Evolutionary conservation across 2,888 invertebrate genomes (phyloP).

Genomic region (Phengaris arion): DNA sequence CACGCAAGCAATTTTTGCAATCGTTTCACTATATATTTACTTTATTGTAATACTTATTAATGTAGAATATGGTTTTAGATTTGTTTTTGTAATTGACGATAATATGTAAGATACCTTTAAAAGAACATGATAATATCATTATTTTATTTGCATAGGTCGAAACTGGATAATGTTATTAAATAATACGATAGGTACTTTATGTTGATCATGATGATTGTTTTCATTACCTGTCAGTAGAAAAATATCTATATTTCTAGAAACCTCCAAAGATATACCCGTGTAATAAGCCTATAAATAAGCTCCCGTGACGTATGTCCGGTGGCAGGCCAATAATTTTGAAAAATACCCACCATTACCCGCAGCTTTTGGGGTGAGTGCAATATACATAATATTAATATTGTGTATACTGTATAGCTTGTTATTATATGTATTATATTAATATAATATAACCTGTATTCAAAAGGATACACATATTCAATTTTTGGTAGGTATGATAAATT

Average conservation of each 20-base stretch:
- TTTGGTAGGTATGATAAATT: no score
- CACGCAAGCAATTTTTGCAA: background rate
- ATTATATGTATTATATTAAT: background rate
- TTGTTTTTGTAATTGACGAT: no score
- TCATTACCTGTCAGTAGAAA: background rate
- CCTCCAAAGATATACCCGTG: background rate
- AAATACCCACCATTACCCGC: constrained; percentile 24
- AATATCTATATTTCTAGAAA: background rate
- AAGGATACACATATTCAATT: no score
- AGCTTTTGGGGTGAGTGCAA: constrained; percentile 14
- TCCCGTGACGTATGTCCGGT: constrained; percentile 23
- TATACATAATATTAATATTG: background rate
- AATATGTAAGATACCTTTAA: no score
- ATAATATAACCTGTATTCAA: no score
- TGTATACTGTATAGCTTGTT: background rate
- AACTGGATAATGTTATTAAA: no score
- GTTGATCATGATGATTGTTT: background rate
- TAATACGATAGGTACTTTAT: no score
- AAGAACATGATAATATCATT: no score
- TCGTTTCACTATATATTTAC: background rate
- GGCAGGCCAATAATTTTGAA: constrained; percentile 28
- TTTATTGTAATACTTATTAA: background rate
- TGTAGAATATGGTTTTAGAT: background rate
- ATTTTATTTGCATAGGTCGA: no score
- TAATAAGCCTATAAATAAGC: constrained; percentile 23